Conservation (phyloP, 1,140 invertebrate species). For the Notospermus geniculatus region DNA sequence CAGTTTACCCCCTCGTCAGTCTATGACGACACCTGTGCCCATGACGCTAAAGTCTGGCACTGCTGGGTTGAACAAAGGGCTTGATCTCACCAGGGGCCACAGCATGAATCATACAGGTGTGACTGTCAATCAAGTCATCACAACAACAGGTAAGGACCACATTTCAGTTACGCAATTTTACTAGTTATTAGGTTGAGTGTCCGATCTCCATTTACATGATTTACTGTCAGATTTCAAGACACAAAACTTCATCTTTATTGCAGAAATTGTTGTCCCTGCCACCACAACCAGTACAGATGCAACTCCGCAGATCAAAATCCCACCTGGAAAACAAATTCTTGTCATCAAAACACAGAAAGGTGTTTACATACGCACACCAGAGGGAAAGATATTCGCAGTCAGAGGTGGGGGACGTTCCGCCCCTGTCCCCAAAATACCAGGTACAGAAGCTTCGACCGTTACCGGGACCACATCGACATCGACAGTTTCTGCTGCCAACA, state of each 20-base stretch:
- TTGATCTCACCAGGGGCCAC: no score
- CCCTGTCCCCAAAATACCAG: no score
- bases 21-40: not conserved
- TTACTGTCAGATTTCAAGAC: not conserved
- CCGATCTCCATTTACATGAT: conserved; percentile 5
- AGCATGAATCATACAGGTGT: conserved; percentile 66
- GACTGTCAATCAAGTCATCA: conserved; percentile 89
- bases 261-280: conserved; percentile 90
- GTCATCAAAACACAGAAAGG: conserved; percentile 92
- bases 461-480: no score
- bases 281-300: conserved; percentile 66
- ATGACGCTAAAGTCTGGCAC: not conserved
- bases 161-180: no score
- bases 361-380: conserved; percentile 91
- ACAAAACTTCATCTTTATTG: conserved; percentile 25
- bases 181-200: no score
- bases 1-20: not conserved
- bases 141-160: conserved; percentile 78
- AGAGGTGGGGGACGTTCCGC: conserved; percentile 11
- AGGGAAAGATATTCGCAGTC: conserved; percentile 96
- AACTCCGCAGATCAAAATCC: conserved; percentile 66
- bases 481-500: no score
- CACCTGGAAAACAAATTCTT: conserved; percentile 89
- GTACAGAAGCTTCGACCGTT: no score
- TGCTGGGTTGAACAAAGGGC: not conserved